Base-by-base conservation (phyloP, 1,140 invertebrate species). In the Pachyrhynchus sulphureomaculatus region DNA sequence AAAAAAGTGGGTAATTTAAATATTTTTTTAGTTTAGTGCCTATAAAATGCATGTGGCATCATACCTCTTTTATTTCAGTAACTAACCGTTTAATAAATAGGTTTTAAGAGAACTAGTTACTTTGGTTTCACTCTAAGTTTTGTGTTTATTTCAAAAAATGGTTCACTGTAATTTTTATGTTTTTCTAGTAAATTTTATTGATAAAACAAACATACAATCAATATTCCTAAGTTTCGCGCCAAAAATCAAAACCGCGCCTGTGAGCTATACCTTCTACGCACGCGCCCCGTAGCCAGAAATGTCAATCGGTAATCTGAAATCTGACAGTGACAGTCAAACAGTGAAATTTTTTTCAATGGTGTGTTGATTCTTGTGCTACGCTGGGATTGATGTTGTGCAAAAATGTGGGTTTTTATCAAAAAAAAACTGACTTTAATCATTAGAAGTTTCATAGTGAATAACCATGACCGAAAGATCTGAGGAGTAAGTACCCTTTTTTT, bases 391-490 rank as follows among this genome's bases (percentile, higher is more conserved):
- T 74, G 71, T 74, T 68, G 68, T 70, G 68, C 65, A 69, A 74
- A 75, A 74, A 75, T 75, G 73, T 72, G 72, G 71, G 63, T 70
- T 65, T 68, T 63, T 68, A 68, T 68, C 67, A 68, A 82, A 78
- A 68, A 82, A 78, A 84, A 82, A 83, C 82, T 79, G 80, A 81
- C 81, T 79, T 80, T 81, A 81, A 67, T 56, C 60, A 83, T 80
- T 86, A 86, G 83, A 79, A 83, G 80, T 83, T 84, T 84, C 79
- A 79, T 81, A 79, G 82, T 83, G 76, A 84, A 83, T 78, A 86
- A 86, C 80, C 84, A 87, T 87, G 85, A 86, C 84, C 82, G 85
- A 86, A 81, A 81, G 82, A 83, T 84, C 82, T 87, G 85, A 87
- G 81, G 85, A 86, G 85, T 87, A 80, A 86, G 84, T 83, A 68